Base-by-base conservation (phyloP, 2,888 invertebrate species). In the Diarsia mendica region DNA sequence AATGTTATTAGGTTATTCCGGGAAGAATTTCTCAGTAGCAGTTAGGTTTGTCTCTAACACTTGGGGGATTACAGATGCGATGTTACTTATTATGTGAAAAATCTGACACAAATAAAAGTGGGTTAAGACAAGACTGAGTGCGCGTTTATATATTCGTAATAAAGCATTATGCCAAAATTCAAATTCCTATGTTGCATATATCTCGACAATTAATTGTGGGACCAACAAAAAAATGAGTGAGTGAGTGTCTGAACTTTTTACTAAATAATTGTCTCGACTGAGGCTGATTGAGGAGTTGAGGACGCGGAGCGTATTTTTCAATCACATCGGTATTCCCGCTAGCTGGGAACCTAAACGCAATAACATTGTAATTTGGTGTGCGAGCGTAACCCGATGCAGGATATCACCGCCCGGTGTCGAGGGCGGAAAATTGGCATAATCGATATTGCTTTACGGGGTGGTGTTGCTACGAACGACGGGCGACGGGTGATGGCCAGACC, bases 391-490 rank as follows among this genome's bases (percentile, higher is more conserved):
- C 51, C 58, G 15, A 33, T 58, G 46, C 46, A 80, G 64, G 64
- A 75, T 81, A 67, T 60, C 13, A 9, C 80, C 79, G 80, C 79
- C 79, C 81, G 67, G 74, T 75, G 81, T 20, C n/a, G n/a, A 67
- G 46, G 28, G 46, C 75, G 64, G 75, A 64, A 75, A 81, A 80
- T 79, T 73, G 78, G 63, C 67, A 73, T 67, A 80, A 78, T 78
- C 78, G 67, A 78, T 80, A 80, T 67, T 23, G 44, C 33, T 72
- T 67, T 73, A 66, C 23, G 33, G 53, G 44, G 8, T 44, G 73
- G 15, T 28, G 48, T 33, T 28, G 23, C 73, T 49, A 51, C 60
- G 9, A 58, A 63, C 28, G 28, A 18, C 8, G 9, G 28, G 58
- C 28, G 28, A 58, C 8, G 58, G 28, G 58, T 15, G 58, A 58